Evolutionary conservation across 2,797 vertebrate genomes (phyloP), one percentile per base, ranked within the genome.

Genomic region (Enteromius treurensis): DNA sequence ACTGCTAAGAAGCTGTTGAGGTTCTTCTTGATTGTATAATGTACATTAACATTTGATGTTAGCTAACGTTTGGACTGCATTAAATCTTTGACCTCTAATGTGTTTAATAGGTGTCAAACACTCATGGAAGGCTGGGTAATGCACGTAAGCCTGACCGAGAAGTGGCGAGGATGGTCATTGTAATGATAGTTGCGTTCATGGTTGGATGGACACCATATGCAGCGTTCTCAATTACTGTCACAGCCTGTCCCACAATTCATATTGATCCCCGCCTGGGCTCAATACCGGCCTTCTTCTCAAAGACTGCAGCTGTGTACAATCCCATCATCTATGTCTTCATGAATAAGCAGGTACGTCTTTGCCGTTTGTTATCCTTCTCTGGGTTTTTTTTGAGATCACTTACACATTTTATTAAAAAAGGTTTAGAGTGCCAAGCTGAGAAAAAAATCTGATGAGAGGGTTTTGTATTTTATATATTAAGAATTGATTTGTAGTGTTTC

Each of bases 321-420:
- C 97, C 97, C 4, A 65, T 98, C 87, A 97, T 97, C 91, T 97
- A 98, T 58, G 96, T 96, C 87, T 97, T 96, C 88, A 97, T 97
- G 97, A 97, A 98, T 93, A 97, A 96, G 88, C 95, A 97, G 96
- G 96, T 97, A 95, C 21, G 42, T 53, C 73, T 47, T 19, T 29
- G 37, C 79, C 1, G 60, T 69, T 55, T 23, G 11, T 70, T 62
- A 29, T 8, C 14, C 37, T 73, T 75, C 65, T 9, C 51, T 23
- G 64, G 13, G 26, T 26, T 26, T 78, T 37, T 75, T 23, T 45
- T 77, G 23, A 40, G 55, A 37, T 79, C 68, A 32, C 19, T 40
- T n/a, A 19, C 49, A 71, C 51, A 37, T 37, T 40, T 37, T 68
- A 32, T 37, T 15, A 17, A 17, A 34, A 34, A 49, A 23, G 37